Conservation (phyloP, 2,888 invertebrate genomes). For the Metalampra italica region DNA sequence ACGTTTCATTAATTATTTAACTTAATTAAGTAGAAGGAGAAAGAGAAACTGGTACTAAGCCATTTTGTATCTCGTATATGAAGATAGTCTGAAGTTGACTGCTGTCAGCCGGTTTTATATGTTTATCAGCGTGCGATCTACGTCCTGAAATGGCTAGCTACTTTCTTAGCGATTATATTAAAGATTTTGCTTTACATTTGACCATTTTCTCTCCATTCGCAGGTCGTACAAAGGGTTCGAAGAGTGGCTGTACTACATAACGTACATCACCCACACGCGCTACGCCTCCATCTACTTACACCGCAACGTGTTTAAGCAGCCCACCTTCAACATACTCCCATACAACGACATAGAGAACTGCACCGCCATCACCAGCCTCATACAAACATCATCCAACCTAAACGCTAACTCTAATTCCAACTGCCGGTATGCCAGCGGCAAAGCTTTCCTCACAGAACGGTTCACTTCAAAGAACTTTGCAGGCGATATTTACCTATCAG, state of each 20-base stretch:
- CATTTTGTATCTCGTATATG: too few relatives aligned
- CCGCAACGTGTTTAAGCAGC: slow-evolving; percentile 82
- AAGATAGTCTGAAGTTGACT: too few relatives aligned
- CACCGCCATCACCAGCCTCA: slow-evolving; percentile 67
- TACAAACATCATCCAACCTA: slow-evolving; percentile 73
- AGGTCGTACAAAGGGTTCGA: slow-evolving; percentile 88
- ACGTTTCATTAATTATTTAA: too few relatives aligned
- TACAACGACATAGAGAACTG: slow-evolving; percentile 77
- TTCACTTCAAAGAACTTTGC: slow-evolving; percentile 79
- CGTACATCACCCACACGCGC: slow-evolving; percentile 87
- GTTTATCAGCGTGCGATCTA: too few relatives aligned
- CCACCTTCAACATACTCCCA: slow-evolving; percentile 72
- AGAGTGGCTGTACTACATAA: slow-evolving; percentile 89
- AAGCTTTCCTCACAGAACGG: slow-evolving; percentile 84
- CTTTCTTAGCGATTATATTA: too few relatives aligned
- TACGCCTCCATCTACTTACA: slow-evolving; percentile 88
- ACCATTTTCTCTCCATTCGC: slow-evolving; percentile 20
- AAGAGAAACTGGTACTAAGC: too few relatives aligned
- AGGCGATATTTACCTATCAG: slow-evolving; percentile 75
- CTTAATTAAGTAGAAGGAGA: too few relatives aligned
- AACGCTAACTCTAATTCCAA: slow-evolving; percentile 75
- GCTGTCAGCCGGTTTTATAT: too few relatives aligned
- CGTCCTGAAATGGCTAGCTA: too few relatives aligned
- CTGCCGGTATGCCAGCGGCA: slow-evolving; percentile 84
- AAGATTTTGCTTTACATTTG: not conserved